phyloP scores from a whole-genome alignment of 2,888 invertebrate genomes.

The Aelia acuminata region DNA sequence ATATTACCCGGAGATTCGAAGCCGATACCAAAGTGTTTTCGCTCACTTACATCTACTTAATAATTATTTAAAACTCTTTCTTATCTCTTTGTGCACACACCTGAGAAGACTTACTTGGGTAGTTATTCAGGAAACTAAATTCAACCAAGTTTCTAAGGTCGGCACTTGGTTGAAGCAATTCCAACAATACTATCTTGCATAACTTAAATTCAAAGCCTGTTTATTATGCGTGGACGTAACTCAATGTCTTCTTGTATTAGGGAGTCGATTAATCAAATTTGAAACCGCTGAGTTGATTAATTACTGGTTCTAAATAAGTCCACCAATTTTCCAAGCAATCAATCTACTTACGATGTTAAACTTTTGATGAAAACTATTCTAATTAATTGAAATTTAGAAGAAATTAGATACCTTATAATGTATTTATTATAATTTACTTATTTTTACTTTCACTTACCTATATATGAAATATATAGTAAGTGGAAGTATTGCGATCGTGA shows the following conservation, averaged over 20 bases:
- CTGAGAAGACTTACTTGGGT: not conserved
- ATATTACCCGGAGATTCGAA: not conserved
- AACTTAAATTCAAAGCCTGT: not conserved
- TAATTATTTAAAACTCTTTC: not conserved
- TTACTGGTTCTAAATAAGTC: not conserved
- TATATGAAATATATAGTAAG: no score
- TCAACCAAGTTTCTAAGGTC: not conserved
- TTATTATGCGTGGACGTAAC: not conserved
- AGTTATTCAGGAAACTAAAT: not conserved
- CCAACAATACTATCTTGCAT: not conserved
- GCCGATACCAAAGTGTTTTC: not conserved
- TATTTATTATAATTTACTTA: no score
- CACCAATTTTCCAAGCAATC: not conserved
- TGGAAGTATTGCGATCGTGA: no score
- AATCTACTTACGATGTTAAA: no score
- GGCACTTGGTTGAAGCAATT: not conserved
- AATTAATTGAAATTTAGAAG: no score
- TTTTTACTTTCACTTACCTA: no score
- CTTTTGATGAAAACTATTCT: no score
- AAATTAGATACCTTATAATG: no score
- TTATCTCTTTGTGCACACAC: not conserved
- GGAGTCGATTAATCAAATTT: not conserved
- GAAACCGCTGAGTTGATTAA: not conserved
- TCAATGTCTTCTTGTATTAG: not conserved
- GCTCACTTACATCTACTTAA: not conserved